These are phyloP conservation scores for Lamellibrachia luymesi DNA, from an alignment of 1,140 invertebrate species.

Conservation along the genomic window DNA sequence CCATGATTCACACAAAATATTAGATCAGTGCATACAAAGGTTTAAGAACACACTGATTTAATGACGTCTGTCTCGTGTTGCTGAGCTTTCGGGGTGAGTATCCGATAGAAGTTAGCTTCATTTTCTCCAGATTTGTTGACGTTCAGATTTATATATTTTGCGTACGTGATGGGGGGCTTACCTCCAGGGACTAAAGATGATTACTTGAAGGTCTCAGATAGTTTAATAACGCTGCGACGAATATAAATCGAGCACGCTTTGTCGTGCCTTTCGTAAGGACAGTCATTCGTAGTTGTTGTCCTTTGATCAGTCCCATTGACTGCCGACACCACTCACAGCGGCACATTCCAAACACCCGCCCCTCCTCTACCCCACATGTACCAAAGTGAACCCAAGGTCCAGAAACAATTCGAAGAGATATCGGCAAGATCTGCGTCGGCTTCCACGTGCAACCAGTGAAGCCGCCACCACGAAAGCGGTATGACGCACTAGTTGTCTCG, in stretches of 20 bases:
- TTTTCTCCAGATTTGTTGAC: no score
- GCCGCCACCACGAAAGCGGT: not conserved
- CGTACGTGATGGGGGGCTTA: no score
- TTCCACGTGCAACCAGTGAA: not conserved
- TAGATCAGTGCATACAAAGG: no score
- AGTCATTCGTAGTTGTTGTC: not conserved
- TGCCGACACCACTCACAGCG: not conserved
- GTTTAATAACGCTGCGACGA: not conserved
- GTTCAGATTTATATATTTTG: no score
- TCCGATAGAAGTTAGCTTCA: no score
- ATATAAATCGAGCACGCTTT: not conserved
- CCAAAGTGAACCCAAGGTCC: not conserved
- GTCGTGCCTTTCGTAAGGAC: not conserved
- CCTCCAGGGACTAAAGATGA: no score
- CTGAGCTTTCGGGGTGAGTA: no score
- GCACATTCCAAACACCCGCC: not conserved
- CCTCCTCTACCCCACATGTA: not conserved
- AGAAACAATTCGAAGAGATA: not conserved
- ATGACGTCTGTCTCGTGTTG: no score
- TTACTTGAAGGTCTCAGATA: not conserved
- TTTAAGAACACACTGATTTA: no score
- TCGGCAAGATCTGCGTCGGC: not conserved
- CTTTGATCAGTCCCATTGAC: not conserved
- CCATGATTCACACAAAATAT: no score
- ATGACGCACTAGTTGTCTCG: not conserved